These are phyloP conservation scores for Spodoptera exigua DNA, from an alignment of 2,888 invertebrate species.

Conservation along the genomic window DNA sequence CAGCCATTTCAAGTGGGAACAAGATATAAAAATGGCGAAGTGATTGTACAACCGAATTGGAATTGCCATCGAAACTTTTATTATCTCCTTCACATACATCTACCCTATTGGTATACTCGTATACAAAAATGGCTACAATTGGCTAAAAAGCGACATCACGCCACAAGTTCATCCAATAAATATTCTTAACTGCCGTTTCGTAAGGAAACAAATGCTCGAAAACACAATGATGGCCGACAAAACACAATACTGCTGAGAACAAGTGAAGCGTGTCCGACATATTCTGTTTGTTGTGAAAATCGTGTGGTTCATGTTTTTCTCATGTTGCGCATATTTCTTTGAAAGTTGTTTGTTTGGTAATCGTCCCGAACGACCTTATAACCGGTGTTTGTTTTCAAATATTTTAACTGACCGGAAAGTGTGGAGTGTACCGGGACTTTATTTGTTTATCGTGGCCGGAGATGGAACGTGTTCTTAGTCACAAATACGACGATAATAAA, in stretches of 20 bases:
- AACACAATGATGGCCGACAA: constrained; percentile 84
- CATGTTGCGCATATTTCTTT: constrained; percentile 67
- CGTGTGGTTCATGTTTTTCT: constrained; percentile 78
- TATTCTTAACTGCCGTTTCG: constrained; percentile 87
- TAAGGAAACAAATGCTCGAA: constrained; percentile 87
- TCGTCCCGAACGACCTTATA: constrained; percentile 57
- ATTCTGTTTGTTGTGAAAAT: constrained; percentile 83
- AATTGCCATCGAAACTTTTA: constrained; percentile 76
- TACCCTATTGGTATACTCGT: constrained; percentile 52
- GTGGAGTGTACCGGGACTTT: constrained; percentile 33
- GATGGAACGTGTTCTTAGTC: constrained; percentile 31
- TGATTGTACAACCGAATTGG: constrained; percentile 63
- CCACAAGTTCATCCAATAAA: constrained; percentile 87
- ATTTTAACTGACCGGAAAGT: constrained; percentile 53
- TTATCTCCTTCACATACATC: constrained; percentile 70
- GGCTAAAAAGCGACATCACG: constrained; percentile 84
- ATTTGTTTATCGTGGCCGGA: constrained; percentile 40
- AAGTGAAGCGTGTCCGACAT: constrained; percentile 85
- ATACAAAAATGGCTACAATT: constrained; percentile 82
- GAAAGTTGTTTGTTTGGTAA: constrained; percentile 74
- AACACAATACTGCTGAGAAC: constrained; percentile 83
- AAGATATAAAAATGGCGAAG: constrained; percentile 51
- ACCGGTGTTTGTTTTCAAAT: constrained; percentile 34
- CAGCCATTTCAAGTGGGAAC: constrained; percentile 51
- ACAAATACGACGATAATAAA: constrained; percentile 37